phyloP scores from a whole-genome alignment of 2,888 invertebrate genomes.

The Nymphalis urticae region DNA sequence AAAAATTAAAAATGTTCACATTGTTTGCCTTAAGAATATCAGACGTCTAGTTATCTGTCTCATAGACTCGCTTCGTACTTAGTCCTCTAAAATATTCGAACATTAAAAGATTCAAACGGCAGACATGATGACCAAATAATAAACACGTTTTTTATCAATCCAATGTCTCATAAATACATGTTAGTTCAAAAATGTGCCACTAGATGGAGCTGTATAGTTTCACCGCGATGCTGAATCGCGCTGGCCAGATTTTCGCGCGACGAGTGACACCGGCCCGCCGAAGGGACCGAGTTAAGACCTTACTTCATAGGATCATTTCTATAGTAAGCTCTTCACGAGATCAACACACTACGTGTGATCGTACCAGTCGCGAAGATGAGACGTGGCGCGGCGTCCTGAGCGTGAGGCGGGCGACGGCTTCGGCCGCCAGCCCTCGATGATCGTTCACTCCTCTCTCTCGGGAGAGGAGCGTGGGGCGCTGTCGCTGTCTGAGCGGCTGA shows the following conservation, averaged over 20 bases:
- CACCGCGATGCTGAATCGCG: neutral
- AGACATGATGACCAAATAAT: too few species aligned
- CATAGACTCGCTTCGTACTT: too few species aligned
- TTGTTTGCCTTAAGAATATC: too few species aligned
- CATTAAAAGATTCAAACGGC: too few species aligned
- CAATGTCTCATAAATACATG: too few species aligned
- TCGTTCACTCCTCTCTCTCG: constrained; percentile 14
- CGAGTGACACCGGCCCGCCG: neutral
- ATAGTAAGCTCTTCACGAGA: too few species aligned
- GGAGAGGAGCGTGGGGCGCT: constrained; percentile 13
- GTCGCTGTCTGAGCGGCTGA: constrained; percentile 15
- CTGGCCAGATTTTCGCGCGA: constrained; percentile 4
- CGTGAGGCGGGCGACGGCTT: constrained; percentile 39
- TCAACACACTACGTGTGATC: too few species aligned
- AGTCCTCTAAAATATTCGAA: too few species aligned
- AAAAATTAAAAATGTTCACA: too few species aligned
- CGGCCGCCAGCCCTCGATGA: constrained; percentile 14
- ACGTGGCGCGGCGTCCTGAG: constrained; percentile 31
- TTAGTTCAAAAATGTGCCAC: neutral
- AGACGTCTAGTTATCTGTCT: too few species aligned
- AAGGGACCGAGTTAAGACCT: neutral
- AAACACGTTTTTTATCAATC: too few species aligned
- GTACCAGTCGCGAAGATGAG: constrained; percentile 21
- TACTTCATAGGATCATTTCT: too few species aligned
- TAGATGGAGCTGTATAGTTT: neutral